A percentile compares a stretch with the other conserved stretches of the same genome.
Conservation (phyloP, 2,113 vertebrate species). For the Neogale vison region DNA sequence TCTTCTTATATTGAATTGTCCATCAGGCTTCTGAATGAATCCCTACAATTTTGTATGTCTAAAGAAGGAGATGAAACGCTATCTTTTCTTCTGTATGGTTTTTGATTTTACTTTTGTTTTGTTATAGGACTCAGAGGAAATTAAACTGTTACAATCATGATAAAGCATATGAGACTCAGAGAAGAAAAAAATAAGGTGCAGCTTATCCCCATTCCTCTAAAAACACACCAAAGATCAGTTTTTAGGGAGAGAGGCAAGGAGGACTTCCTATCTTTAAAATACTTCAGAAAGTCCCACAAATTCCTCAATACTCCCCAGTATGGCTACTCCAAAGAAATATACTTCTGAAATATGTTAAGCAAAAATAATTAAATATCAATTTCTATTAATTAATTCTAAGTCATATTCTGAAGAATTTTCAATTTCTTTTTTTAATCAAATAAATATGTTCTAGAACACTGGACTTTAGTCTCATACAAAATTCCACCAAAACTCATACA, state of each 20-base stretch:
- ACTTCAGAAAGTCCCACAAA: fast-evolving
- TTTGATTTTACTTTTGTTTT: neutral
- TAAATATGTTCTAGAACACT: neutral
- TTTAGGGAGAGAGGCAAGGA: neutral
- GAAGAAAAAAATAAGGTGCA: conserved; percentile 3
- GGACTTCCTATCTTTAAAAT: neutral
- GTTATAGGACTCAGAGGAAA: conserved; percentile 29
- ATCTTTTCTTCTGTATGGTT: neutral
- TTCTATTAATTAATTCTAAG: neutral
- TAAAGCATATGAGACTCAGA: conserved; percentile 3
- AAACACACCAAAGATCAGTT: neutral
- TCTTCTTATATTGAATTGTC: neutral
- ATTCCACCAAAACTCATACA: neutral
- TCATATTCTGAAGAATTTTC: neutral
- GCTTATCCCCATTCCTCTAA: neutral
- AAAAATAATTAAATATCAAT: neutral
- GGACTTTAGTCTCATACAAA: neutral
- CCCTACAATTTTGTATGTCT: neutral
- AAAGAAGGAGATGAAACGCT: neutral
- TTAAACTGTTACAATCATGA: neutral
- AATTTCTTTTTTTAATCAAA: neutral
- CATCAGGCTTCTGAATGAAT: neutral
- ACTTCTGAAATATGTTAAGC: neutral
- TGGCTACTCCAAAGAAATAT: neutral
- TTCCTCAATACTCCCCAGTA: neutral